These are phyloP conservation scores for Petaurus breviceps DNA, from an alignment of 2,113 vertebrate genomes.

Conservation along the genomic window DNA sequence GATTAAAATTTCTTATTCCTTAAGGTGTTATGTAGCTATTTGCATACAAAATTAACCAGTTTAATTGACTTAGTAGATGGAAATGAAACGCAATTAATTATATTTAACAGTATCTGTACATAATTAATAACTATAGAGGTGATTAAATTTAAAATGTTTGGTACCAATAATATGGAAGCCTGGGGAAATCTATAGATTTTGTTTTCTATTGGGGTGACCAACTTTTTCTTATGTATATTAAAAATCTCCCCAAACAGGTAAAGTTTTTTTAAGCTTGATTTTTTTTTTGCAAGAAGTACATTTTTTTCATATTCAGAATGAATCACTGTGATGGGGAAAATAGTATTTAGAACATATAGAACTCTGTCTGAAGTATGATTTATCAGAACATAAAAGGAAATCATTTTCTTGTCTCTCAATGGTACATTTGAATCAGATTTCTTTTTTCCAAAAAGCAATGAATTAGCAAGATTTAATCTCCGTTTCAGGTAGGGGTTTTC, in stretches of 20 bases:
- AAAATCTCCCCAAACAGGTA: slow-evolving; percentile 30
- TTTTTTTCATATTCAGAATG: not conserved
- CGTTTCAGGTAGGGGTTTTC: slow-evolving; percentile 20
- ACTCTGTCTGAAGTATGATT: slow-evolving; percentile 29
- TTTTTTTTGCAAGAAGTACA: not conserved
- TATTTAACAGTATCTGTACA: slow-evolving; percentile 69
- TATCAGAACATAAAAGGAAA: slow-evolving; percentile 38
- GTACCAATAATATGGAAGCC: slow-evolving; percentile 59
- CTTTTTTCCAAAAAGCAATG: slow-evolving; percentile 33
- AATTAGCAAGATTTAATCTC: slow-evolving; percentile 44
- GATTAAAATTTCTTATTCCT: slow-evolving; percentile 44
- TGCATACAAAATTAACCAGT: slow-evolving; percentile 68
- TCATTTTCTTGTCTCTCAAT: not conserved
- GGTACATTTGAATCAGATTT: slow-evolving; percentile 11
- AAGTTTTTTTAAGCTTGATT: slow-evolving; percentile 24
- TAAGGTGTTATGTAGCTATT: slow-evolving; percentile 54
- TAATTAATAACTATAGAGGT: slow-evolving; percentile 70
- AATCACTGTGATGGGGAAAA: slow-evolving; percentile 34
- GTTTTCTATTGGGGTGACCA: not conserved
- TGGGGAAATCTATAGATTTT: slow-evolving; percentile 33
- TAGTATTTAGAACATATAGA: slow-evolving; percentile 36
- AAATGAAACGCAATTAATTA: slow-evolving; percentile 69
- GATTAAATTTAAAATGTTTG: slow-evolving; percentile 62
- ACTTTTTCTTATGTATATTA: not conserved
- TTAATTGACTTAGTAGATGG: slow-evolving; percentile 70